These are phyloP conservation scores for Hyalella azteca DNA, from an alignment of 2,888 invertebrate genomes.

Conservation along the genomic window DNA sequence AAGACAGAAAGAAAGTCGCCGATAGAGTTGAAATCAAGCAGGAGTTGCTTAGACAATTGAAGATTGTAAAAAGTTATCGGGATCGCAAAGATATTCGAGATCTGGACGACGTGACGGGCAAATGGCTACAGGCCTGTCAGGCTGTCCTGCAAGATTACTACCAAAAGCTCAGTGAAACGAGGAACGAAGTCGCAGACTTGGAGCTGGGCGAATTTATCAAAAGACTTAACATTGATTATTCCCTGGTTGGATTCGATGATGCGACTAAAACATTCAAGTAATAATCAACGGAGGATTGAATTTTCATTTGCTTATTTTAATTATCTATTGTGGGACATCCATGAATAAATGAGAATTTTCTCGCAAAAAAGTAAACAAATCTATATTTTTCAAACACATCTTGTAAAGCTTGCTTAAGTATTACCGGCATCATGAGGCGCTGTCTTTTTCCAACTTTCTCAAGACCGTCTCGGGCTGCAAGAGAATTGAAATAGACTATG, in stretches of 20 bases:
- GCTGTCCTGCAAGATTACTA: conserved; percentile 45
- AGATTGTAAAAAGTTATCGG: conserved; percentile 45
- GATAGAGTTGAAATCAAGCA: conserved; percentile 43
- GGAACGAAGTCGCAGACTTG: not conserved
- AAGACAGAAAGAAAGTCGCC: not conserved
- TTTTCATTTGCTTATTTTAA: too few relatives aligned
- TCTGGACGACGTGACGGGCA: conserved; percentile 37
- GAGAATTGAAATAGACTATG: not conserved
- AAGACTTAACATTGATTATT: conserved; percentile 42
- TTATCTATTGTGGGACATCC: too few relatives aligned
- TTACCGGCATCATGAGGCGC: not conserved
- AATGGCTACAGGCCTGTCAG: conserved; percentile 50
- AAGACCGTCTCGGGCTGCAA: conserved; percentile 40
- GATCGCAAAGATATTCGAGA: conserved; percentile 43
- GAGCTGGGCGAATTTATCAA: conserved; percentile 1
- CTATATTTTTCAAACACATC: not conserved
- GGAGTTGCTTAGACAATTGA: conserved; percentile 44
- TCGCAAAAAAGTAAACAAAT: not conserved
- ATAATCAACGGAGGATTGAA: too few relatives aligned
- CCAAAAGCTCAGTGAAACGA: conserved; percentile 1
- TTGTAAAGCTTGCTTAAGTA: not conserved
- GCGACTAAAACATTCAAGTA: conserved; percentile 41
- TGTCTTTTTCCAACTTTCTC: conserved; percentile 3
- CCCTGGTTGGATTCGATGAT: conserved; percentile 41
- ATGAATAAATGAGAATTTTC: not conserved